phyloP scores from a whole-genome alignment of 2,888 invertebrate species.

The Plagiodera versicolora region DNA sequence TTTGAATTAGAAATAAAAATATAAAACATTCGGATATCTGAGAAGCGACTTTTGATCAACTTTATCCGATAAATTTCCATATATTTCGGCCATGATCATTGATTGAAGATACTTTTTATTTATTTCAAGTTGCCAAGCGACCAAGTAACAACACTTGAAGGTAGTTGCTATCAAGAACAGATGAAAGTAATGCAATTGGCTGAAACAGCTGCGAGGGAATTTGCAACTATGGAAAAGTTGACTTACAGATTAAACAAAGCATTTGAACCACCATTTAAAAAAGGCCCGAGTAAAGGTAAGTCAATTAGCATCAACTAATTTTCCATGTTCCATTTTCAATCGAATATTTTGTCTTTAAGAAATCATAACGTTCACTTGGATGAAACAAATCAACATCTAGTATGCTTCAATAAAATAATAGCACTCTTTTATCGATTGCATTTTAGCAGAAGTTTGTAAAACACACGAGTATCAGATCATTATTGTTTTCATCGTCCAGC shows the following conservation, averaged over 20 bases:
- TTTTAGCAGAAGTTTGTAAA: no score
- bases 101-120: background rate
- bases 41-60: no score
- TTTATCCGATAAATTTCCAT: no score
- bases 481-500: no score
- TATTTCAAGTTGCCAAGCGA: constrained; percentile 55
- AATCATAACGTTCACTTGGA: background rate
- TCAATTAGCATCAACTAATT: background rate
- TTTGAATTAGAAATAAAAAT: no score
- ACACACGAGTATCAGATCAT: no score
- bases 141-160: constrained; percentile 58
- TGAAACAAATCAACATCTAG: background rate
- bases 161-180: constrained; percentile 58
- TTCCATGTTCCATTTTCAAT: no score
- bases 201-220: constrained; percentile 61
- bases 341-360: background rate
- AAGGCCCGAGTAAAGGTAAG: constrained; percentile 30
- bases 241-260: constrained; percentile 56
- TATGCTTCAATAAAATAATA: no score
- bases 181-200: constrained; percentile 58
- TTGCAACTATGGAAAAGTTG: constrained; percentile 57
- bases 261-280: constrained; percentile 48
- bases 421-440: no score
- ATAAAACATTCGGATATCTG: no score
- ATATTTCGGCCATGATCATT: no score